Evolutionary conservation across 2,888 invertebrate species (phyloP), one percentile per base, ranked within the genome.

Genomic region (Linnaemya tessellans): DNA sequence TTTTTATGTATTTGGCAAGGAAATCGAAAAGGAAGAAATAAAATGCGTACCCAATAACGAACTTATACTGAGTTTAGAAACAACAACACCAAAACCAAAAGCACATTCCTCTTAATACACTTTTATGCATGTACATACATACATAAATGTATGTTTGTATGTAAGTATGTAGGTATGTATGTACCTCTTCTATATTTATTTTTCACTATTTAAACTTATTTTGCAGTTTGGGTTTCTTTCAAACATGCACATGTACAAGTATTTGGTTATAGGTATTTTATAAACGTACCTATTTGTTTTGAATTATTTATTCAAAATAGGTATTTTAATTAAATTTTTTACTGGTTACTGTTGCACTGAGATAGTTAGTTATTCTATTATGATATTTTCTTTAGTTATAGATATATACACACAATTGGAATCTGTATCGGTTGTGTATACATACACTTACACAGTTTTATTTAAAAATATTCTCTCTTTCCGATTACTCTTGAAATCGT

Each of bases 1-100:
- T 86, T 81, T 86, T 86, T 81, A 81, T 81, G 78, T 84, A 84
- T 79, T 84, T 86, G 74, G 82, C 82, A 85, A 85, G 82, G 79
- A 85, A 82, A 85, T 85, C 75, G 70, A 85, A 82, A 38, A 80
- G 80, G 65, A 68, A 84, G 74, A n/a, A 74, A 75, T 58, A 73
- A 43, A 46, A 62, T 79, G 78, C 67, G 83, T 74, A 83, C 18
- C 46, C 49, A 71, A 80, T 56, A 71, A 67, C 54, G 35, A 68
- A 41, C 41, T 77, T 75, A 75, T 56, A 74, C 56, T 73, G 41
- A 70, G 70, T 46, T 71, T 71, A 11, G 41, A 51, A 60, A 25
- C 51, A 70, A 70, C 62, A 77, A 46, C 46, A 64, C 35, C 43
- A 60, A 71, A 43, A 58, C 56, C 8, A 1, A 78, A 25, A 41